Evolutionary conservation across 2,113 vertebrate species (phyloP).

Genomic region (Arizona elegans): DNA sequence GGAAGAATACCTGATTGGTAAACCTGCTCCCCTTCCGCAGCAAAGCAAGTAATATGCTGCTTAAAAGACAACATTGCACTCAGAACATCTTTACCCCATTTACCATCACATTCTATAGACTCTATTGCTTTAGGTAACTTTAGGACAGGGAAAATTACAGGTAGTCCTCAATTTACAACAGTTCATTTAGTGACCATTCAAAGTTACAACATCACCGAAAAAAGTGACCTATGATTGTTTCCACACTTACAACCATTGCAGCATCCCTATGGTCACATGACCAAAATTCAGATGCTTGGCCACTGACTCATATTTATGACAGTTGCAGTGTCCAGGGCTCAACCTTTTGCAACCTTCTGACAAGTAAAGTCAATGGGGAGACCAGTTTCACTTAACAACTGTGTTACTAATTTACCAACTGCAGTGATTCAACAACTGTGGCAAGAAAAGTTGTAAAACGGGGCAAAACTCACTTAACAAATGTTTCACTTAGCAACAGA

Average conservation of each 20-base stretch:
- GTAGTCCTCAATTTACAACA: background rate
- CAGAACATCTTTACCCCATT: background rate
- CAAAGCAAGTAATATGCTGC: background rate
- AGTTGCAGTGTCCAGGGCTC: background rate
- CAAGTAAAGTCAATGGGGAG: background rate
- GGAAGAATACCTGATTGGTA: background rate
- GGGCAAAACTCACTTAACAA: background rate
- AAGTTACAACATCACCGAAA: background rate
- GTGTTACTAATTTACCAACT: background rate
- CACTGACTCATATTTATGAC: background rate
- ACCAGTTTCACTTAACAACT: background rate
- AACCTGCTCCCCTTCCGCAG: background rate
- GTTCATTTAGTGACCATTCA: background rate
- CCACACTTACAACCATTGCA: background rate
- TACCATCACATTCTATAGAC: background rate
- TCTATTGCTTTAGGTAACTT: background rate
- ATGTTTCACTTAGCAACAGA: background rate
- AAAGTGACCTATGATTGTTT: background rate
- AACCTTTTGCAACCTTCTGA: background rate
- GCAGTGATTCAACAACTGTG: background rate
- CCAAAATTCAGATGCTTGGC: background rate
- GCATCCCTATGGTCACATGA: background rate
- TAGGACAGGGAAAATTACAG: background rate
- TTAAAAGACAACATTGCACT: background rate
- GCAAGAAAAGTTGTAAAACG: background rate